Base-by-base conservation (phyloP, 2,113 vertebrate species). In the Hippocampus guttulatus region DNA sequence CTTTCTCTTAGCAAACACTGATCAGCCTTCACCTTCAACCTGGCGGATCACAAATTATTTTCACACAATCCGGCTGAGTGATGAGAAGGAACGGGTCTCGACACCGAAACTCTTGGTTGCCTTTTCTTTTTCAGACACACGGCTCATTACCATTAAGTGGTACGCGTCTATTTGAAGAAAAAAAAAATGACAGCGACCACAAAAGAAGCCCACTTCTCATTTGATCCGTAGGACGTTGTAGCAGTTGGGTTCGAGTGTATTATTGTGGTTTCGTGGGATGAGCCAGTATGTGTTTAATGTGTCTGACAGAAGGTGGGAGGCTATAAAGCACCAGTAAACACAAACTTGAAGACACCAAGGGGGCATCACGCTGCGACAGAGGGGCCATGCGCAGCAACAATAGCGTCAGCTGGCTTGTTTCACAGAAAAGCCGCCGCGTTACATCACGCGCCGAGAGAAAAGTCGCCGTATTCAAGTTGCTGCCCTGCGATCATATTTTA, bases 291-390 rank as follows among this genome's bases (percentile, higher is more conserved):
- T 84, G 72, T 91, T 84, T 84, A 83, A 84, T 85, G 80, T 77
- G 71, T 74, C 65, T 75, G 78, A 88, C 88, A 90, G 89, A 88
- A 90, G 86, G 87, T 84, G 72, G 71, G 75, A 79, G 80, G 84
- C 79, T 74, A 65, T 90, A 90, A 92, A 90, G 76, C 70, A 76
- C 70, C 84, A 73, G 88, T 90, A 88, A 91, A 91, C 77, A 66
- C 86, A 77, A 80, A 84, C 75, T 81, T 84, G 81, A 77, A 82
- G 70, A 71, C 84, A 74, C 76, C 68, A 73, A 68, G 67, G 45
- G 41, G 70, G 74, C 55, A 47, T 78, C 77, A 75, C 12, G 79
- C 82, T 87, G 82, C 23, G 84, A 76, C 68, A 6, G 68, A 76
- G 67, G 66, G 68, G 77, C 30, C 62, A 81, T 43, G 61, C 64